phyloP scores from a whole-genome alignment of 2,797 vertebrate species.

The Crocodylus rhombifer region DNA sequence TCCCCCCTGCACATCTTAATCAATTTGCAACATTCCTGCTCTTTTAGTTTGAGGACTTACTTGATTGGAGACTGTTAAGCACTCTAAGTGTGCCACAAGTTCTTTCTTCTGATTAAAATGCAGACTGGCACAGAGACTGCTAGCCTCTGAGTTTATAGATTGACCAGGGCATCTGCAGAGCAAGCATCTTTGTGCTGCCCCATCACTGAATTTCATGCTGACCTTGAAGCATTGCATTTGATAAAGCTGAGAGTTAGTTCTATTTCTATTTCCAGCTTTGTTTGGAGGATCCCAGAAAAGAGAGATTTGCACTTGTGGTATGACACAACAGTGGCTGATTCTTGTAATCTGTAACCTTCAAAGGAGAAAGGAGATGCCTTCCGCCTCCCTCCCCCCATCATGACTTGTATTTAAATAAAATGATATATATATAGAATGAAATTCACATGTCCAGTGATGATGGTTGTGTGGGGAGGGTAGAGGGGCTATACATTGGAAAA shows the following conservation, averaged over 20 bases:
- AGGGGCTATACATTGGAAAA: background rate
- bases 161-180: constrained; percentile 78
- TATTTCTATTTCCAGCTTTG: constrained; percentile 68
- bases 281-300: constrained; percentile 63
- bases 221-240: constrained; percentile 74
- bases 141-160: constrained; percentile 77
- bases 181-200: constrained; percentile 77
- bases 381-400: background rate
- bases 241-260: constrained; percentile 75
- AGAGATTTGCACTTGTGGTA: constrained; percentile 59
- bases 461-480: background rate
- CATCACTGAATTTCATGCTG: constrained; percentile 75
- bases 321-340: constrained; percentile 33
- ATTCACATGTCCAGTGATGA: background rate
- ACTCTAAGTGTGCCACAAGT: constrained; percentile 50
- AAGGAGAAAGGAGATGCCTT: constrained; percentile 11
- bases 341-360: background rate
- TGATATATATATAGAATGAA: background rate
- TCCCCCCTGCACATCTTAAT: background rate
- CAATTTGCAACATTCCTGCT: background rate
- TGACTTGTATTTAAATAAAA: background rate
- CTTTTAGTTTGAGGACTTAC: background rate
- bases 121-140: constrained; percentile 69
- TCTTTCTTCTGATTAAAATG: constrained; percentile 71
- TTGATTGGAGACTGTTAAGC: constrained; percentile 55